phyloP scores from a whole-genome alignment of 2,888 invertebrate species.

The Blastobasis adustella region DNA sequence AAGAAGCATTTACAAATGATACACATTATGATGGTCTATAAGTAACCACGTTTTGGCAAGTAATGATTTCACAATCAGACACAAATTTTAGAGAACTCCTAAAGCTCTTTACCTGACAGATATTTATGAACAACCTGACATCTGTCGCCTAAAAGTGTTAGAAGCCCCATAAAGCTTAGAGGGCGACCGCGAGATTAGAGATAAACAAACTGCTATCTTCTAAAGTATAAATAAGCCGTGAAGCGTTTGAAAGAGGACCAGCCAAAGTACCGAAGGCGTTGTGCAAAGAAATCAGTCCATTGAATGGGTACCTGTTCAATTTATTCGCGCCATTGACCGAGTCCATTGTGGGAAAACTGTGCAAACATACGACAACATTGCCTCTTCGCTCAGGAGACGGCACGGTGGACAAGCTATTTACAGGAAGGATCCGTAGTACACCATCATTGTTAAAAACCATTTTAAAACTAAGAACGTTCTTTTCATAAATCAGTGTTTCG shows the following conservation, averaged over 20 bases:
- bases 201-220: not conserved
- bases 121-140: not conserved
- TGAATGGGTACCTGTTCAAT: slow-evolving; percentile 79
- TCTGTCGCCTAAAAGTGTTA: not conserved
- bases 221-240: not conserved
- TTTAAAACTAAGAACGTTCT: too few species aligned
- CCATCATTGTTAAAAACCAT: too few species aligned
- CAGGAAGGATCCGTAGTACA: too few species aligned
- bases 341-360: slow-evolving; percentile 71
- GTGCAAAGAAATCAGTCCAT: slow-evolving; percentile 49
- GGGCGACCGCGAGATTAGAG: too few species aligned
- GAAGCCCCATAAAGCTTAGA: not conserved
- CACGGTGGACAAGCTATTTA: too few species aligned
- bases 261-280: slow-evolving; percentile 30
- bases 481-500: too few species aligned
- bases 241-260: slow-evolving; percentile 37
- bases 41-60: not conserved
- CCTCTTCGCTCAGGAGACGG: too few species aligned
- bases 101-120: not conserved
- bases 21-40: not conserved
- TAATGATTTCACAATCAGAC: too few species aligned
- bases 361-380: slow-evolving; percentile 51
- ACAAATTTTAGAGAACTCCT: not conserved
- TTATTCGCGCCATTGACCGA: slow-evolving; percentile 71
- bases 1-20: too few species aligned